These are phyloP conservation scores for Lagothrix lagotricha DNA, from an alignment of 2,797 vertebrate genomes.

Conservation along the genomic window DNA sequence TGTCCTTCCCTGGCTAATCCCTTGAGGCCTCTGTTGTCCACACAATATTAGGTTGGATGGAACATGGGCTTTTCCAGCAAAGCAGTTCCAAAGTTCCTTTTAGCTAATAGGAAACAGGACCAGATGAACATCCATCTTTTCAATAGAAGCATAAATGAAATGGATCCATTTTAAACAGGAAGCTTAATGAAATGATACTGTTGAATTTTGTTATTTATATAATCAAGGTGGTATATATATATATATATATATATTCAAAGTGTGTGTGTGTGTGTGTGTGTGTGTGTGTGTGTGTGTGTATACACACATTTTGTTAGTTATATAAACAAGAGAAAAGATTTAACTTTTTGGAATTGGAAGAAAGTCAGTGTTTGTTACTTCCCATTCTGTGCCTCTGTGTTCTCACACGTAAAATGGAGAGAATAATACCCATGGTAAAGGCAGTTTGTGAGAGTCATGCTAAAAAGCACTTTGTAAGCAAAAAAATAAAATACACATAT, in stretches of 20 bases:
- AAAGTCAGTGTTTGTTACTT: neutral
- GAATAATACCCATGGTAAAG: neutral
- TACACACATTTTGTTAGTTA: neutral
- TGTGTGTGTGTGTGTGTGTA: too few relatives aligned
- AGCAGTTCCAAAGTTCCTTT: neutral
- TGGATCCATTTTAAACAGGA: neutral
- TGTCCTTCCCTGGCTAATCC: slow-evolving; percentile 56
- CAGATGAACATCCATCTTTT: neutral
- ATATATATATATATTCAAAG: too few relatives aligned
- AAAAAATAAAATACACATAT: neutral
- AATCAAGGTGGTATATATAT: neutral
- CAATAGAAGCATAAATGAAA: neutral
- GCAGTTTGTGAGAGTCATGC: neutral
- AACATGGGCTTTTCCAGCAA: neutral
- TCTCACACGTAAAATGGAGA: neutral
- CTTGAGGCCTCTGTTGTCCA: slow-evolving; percentile 54
- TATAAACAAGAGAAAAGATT: neutral
- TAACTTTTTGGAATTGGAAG: neutral
- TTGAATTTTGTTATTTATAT: neutral
- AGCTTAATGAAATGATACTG: neutral
- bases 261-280: too few relatives aligned
- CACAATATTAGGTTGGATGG: neutral
- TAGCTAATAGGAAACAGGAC: neutral
- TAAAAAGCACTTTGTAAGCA: neutral
- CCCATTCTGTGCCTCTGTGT: neutral